phyloP scores from a whole-genome alignment of 2,888 invertebrate species.

The Monoplex corrugatus region DNA sequence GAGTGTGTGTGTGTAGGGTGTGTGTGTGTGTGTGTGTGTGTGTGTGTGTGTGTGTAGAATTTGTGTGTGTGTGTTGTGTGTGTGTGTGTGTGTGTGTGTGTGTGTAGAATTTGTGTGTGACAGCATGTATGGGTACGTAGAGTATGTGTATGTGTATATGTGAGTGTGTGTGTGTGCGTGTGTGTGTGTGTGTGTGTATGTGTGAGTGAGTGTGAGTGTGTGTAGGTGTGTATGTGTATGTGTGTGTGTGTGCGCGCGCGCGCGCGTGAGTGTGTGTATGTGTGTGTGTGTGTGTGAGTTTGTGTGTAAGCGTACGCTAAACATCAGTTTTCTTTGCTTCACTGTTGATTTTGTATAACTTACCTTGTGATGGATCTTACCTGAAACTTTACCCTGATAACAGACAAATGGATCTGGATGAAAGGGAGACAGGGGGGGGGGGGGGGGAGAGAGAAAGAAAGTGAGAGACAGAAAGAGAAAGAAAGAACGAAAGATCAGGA shows the following conservation, averaged over 20 bases:
- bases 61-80: too few species aligned
- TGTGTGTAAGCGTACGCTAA: too few species aligned
- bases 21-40: background rate
- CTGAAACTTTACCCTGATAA: too few species aligned
- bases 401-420: background rate
- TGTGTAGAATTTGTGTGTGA: background rate
- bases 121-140: too few species aligned
- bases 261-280: background rate
- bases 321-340: too few species aligned
- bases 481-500: background rate
- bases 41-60: background rate
- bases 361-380: too few species aligned
- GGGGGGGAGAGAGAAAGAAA: background rate
- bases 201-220: constrained; percentile 22
- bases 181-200: background rate
- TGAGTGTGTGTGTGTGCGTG: too few species aligned
- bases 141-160: too few species aligned
- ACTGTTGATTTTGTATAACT: too few species aligned
- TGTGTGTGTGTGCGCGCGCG: background rate
- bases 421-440: background rate
- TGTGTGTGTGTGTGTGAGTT: background rate
- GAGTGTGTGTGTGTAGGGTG: background rate
- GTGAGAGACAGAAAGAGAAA: background rate
- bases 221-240: constrained; percentile 13
- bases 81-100: too few species aligned